Conservation (phyloP, 2,113 vertebrate species). For the Agapornis roseicollis region DNA sequence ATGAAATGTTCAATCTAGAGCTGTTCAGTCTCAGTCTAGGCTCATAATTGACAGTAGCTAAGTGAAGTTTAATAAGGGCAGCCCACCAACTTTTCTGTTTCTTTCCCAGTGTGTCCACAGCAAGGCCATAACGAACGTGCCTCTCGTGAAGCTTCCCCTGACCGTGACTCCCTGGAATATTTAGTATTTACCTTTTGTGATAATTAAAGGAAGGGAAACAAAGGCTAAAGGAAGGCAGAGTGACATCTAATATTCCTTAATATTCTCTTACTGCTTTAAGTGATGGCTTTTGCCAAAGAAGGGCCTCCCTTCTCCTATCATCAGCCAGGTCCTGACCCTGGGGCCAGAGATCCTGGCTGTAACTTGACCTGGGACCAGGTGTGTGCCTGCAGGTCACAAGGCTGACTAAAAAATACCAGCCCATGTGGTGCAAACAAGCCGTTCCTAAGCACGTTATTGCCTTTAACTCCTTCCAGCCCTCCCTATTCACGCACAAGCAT, state of each 20-base stretch:
- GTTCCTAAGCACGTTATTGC: conserved; percentile 74
- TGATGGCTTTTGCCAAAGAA: conserved; percentile 67
- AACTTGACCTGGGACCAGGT: conserved; percentile 94
- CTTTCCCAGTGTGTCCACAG: neutral
- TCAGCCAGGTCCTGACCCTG: conserved; percentile 88
- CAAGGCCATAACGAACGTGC: neutral
- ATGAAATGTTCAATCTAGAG: conserved; percentile 33
- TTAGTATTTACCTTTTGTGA: conserved; percentile 69
- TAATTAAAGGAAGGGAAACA: conserved; percentile 72
- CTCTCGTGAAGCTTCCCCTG: conserved; percentile 31
- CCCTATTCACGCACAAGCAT: neutral
- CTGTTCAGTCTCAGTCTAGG: conserved; percentile 28
- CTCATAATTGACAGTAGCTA: conserved; percentile 58
- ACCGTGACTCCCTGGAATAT: conserved; percentile 51
- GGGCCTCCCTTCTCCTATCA: conserved; percentile 80
- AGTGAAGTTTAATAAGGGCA: conserved; percentile 55
- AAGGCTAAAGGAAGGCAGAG: conserved; percentile 60
- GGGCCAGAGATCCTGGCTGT: conserved; percentile 80
- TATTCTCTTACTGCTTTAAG: conserved; percentile 75
- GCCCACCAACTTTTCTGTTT: conserved; percentile 6
- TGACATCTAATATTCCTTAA: conserved; percentile 76
- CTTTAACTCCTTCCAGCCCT: conserved; percentile 79
- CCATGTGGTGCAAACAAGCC: conserved; percentile 70
- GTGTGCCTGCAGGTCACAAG: conserved; percentile 91
- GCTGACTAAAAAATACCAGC: conserved; percentile 73